Evolutionary conservation across 2,888 invertebrate genomes (phyloP), one percentile per base, ranked within the genome.

Genomic region (Mesoligia furuncula): DNA sequence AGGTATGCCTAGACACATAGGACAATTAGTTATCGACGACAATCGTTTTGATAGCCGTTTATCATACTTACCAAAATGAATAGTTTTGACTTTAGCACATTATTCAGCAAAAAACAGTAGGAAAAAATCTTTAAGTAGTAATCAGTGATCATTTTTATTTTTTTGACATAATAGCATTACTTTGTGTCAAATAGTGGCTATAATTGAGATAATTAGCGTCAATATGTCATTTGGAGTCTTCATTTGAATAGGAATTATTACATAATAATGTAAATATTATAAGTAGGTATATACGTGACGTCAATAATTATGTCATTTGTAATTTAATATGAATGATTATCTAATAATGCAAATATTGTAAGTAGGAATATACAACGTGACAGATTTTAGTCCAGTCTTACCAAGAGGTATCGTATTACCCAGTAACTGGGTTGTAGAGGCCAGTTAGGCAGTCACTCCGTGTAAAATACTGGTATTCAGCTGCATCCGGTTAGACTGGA

Each of bases 101-200:
- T 51, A 71, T 6, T 36, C 17, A 67, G 17, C 36, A 54, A 61
- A 80, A 71, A 81, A 76, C 11, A 13, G 45, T 39, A 66, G 24
- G 3, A 64, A 81, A 71, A 67, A 59, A 75, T 24, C 42, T 66
- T 20, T 7, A 31, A 7, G 24, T 36, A 54, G 39, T 31, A 70
- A 61, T 54, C 61, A 67, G 54, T 67, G 39, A 48, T 57, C 2
- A 62, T 81, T 80, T 77, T n/a, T 20, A 42, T 66, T 80, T 80
- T 51, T 74, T 75, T 66, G 45, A 20, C 66, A 48, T 77, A 61
- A 51, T 51, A 51, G 39, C 61, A 51, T 84, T 84, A 80, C 48
- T 71, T 42, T n/a, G 45, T 70, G 76, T 66, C 71, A 45, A 65
- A 54, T 83, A 13, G 17, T 61, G 48, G 36, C 15, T 62, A 39